phyloP scores from a whole-genome alignment of 2,888 invertebrate species.

The Imbricaverruca yamaguchii region DNA sequence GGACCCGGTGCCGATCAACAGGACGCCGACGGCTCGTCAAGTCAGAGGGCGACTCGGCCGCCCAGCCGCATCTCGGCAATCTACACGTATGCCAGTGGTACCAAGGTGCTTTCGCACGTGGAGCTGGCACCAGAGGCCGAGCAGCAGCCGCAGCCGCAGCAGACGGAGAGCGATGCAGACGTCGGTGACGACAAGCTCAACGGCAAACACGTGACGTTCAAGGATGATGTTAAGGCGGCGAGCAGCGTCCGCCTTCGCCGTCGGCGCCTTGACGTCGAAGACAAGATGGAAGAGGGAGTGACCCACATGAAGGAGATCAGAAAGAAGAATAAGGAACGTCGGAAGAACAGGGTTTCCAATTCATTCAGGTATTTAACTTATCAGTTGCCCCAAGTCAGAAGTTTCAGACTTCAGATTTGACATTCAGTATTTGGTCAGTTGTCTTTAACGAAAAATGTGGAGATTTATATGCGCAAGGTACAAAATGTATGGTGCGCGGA shows the following conservation, averaged over 20 bases:
- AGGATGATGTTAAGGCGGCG: background rate
- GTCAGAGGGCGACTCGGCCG: background rate
- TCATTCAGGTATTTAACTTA: background rate
- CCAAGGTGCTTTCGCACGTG: slow-evolving; percentile 1
- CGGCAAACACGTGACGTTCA: background rate
- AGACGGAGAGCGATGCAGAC: background rate
- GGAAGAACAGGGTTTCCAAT: background rate
- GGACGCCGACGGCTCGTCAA: background rate
- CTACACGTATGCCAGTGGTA: slow-evolving; percentile 7
- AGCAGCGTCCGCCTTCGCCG: background rate
- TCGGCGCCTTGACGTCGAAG: background rate
- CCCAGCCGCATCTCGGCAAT: background rate
- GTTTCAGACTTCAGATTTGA: too few species aligned
- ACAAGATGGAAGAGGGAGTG: background rate
- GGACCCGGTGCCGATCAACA: background rate
- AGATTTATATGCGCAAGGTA: too few species aligned
- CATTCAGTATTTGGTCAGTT: too few species aligned
- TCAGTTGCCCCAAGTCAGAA: too few species aligned
- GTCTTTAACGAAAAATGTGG: too few species aligned
- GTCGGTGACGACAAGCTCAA: background rate
- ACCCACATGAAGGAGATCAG: background rate
- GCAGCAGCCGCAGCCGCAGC: too few species aligned
- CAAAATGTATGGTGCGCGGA: too few species aligned
- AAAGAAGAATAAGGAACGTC: background rate
- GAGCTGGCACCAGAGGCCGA: background rate